Evolutionary conservation across 2,888 invertebrate species (phyloP).

Genomic region (Eristalinus sepulchralis): DNA sequence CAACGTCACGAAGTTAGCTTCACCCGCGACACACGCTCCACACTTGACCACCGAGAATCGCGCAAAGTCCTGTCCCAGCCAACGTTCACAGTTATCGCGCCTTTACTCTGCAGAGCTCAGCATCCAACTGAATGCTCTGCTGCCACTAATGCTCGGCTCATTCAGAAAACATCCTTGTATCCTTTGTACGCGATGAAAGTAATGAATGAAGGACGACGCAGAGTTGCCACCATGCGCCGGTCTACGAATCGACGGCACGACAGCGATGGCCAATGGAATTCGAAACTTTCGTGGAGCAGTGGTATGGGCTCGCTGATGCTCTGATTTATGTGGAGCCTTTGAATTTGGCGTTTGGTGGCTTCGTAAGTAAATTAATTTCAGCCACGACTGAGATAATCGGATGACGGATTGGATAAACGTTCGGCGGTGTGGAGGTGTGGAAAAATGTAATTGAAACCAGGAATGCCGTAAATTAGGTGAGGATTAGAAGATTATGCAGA

Average conservation of each 20-base stretch:
- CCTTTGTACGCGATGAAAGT: conserved; percentile 42
- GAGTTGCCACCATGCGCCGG: conserved; percentile 51
- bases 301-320: not conserved
- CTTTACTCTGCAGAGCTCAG: conserved; percentile 59
- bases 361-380: not conserved
- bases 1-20: not conserved
- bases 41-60: conserved; percentile 21
- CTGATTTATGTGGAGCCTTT: not conserved
- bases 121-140: conserved; percentile 65
- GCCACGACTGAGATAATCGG: not conserved
- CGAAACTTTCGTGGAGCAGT: not conserved
- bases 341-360: not conserved
- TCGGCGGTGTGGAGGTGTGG: not conserved
- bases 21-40: conserved; percentile 10
- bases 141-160: conserved; percentile 54
- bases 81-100: conserved; percentile 50
- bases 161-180: conserved; percentile 66
- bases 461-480: not conserved
- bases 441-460: not conserved
- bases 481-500: not conserved
- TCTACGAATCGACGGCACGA: not conserved
- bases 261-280: not conserved
- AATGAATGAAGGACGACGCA: conserved; percentile 10
- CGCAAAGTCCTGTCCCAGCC: not conserved
- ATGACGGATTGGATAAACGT: not conserved